A percentile compares a stretch with the other conserved stretches of the same genome.
Conservation (phyloP, 2,113 vertebrate genomes). For the Paraplagusia blochii region DNA sequence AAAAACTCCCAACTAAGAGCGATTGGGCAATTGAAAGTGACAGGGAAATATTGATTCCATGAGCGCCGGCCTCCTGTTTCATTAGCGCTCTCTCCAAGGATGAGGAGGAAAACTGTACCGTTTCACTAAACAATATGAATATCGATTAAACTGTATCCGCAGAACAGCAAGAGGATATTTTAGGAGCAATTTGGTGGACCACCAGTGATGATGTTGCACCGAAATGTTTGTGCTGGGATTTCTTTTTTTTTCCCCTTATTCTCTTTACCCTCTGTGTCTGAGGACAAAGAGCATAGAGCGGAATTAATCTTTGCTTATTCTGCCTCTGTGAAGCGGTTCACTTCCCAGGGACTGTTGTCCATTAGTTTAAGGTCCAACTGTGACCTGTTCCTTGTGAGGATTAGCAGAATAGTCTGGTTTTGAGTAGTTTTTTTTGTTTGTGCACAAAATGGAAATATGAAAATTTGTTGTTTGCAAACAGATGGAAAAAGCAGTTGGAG, state of each 20-base stretch:
- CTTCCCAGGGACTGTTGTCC: too few relatives aligned
- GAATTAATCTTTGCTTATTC: conserved; percentile 14
- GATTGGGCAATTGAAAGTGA: conserved; percentile 8
- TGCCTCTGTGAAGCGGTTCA: too few relatives aligned
- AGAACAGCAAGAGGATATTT: conserved; percentile 17
- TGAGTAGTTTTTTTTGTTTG: too few relatives aligned
- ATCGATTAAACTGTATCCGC: conserved; percentile 11
- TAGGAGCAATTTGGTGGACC: conserved; percentile 1
- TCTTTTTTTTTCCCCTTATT: not conserved
- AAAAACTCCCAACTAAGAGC: conserved; percentile 14
- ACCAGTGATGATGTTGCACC: not conserved
- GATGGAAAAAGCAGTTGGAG: too few relatives aligned
- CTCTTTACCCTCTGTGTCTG: not conserved
- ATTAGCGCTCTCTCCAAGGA: conserved; percentile 56
- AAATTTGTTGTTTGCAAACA: too few relatives aligned
- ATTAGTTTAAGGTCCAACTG: too few relatives aligned
- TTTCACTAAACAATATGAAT: conserved; percentile 39
- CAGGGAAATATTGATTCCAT: conserved; percentile 54
- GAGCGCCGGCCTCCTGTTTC: conserved; percentile 60
- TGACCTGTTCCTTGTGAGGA: too few relatives aligned
- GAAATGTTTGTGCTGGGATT: conserved; percentile 1
- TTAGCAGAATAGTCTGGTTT: too few relatives aligned
- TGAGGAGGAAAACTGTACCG: conserved; percentile 35
- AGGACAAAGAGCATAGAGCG: too few relatives aligned
- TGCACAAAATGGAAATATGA: too few relatives aligned